phyloP scores from a whole-genome alignment of 2,113 vertebrate genomes.

The Stegastes partitus region DNA sequence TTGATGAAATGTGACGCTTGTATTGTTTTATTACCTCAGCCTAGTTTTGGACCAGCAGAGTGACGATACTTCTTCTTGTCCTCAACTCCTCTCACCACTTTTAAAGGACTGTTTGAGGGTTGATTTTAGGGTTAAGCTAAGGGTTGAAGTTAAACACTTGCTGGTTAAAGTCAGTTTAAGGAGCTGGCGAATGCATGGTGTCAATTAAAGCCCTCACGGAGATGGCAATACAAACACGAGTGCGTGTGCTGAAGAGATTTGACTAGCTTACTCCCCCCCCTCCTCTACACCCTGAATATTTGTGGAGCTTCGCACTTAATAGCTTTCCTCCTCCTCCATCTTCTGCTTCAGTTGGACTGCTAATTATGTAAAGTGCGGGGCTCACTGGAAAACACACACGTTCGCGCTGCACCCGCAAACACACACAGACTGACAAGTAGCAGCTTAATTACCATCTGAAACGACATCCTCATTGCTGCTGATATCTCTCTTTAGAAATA shows the following conservation, averaged over 20 bases:
- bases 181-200: too few species aligned
- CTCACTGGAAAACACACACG: slow-evolving; percentile 57
- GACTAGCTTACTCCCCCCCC: slow-evolving; percentile 9
- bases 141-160: too few species aligned
- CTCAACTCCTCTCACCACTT: too few species aligned
- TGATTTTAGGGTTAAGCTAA: too few species aligned
- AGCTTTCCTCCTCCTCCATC: slow-evolving; percentile 71
- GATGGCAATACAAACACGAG: neutral
- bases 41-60: too few species aligned
- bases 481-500: slow-evolving; percentile 71
- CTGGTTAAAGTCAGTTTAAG: too few species aligned
- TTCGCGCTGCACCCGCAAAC: slow-evolving; percentile 2
- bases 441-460: slow-evolving; percentile 78
- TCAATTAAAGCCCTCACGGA: too few species aligned
- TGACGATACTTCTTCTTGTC: too few species aligned
- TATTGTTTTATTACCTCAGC: too few species aligned
- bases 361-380: slow-evolving; percentile 80
- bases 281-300: slow-evolving; percentile 37
- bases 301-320: slow-evolving; percentile 67
- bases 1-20: too few species aligned
- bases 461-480: slow-evolving; percentile 67
- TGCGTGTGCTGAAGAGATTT: slow-evolving; percentile 34
- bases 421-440: slow-evolving; percentile 57
- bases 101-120: too few species aligned
- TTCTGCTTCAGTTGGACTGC: slow-evolving; percentile 71